Evolutionary conservation across 2,888 invertebrate genomes (phyloP).

Genomic region (Drosophila acutilabella): DNA sequence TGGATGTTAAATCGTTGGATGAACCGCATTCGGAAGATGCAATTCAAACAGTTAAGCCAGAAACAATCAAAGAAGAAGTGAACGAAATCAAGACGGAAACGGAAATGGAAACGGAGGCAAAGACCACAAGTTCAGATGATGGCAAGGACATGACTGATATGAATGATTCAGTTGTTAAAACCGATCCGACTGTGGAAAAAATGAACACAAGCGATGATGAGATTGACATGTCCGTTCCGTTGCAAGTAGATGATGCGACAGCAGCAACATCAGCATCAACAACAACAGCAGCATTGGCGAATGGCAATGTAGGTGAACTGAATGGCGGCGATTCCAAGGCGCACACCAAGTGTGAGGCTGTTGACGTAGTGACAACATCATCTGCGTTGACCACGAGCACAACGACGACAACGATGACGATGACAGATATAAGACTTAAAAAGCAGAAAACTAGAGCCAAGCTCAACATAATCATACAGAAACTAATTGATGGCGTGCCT

Average conservation of each 20-base stretch:
- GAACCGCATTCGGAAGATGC: conserved; percentile 33
- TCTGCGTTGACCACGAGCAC: conserved; percentile 7
- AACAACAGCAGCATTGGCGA: conserved; percentile 23
- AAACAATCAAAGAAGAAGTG: conserved; percentile 51
- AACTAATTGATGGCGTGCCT: conserved; percentile 83
- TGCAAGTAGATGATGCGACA: conserved; percentile 37
- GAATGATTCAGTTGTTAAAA: conserved; percentile 26
- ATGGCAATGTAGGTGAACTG: conserved; percentile 50
- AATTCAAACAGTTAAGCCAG: conserved; percentile 42
- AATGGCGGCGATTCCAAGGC: conserved; percentile 53
- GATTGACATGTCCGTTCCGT: conserved; percentile 47
- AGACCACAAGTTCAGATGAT: conserved; percentile 19
- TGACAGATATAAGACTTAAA: conserved; percentile 82
- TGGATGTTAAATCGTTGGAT: conserved; percentile 19
- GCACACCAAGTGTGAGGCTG: conserved; percentile 43
- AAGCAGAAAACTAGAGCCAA: conserved; percentile 82
- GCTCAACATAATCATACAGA: conserved; percentile 84
- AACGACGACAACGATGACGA: conserved; percentile 29
- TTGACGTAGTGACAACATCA: conserved; percentile 21
- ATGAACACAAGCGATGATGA: conserved; percentile 82
- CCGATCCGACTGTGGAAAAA: conserved; percentile 65
- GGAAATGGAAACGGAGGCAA: conserved; percentile 10
- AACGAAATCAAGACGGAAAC: conserved; percentile 26
- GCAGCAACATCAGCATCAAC: conserved; percentile 6
- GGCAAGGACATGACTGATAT: conserved; percentile 22